These are phyloP conservation scores for Muntiacus reevesi DNA, from an alignment of 2,113 vertebrate genomes.

Conservation along the genomic window DNA sequence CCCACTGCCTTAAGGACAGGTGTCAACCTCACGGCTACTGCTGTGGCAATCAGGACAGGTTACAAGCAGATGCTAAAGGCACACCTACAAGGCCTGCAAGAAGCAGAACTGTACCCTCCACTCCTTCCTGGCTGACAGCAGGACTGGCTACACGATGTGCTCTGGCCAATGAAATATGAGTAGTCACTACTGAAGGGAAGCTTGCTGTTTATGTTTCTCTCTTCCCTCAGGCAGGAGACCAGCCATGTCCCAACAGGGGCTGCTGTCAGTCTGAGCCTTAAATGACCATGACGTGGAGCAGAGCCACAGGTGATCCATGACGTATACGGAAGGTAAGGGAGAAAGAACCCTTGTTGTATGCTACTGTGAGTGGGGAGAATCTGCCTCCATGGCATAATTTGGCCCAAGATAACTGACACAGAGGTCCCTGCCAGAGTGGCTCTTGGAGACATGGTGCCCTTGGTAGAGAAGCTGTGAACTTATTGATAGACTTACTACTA, in stretches of 20 bases:
- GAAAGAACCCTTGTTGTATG: background rate
- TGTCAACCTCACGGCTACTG: background rate
- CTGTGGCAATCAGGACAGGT: background rate
- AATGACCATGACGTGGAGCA: background rate
- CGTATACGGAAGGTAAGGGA: background rate
- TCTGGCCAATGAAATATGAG: background rate
- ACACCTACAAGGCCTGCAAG: background rate
- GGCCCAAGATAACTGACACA: background rate
- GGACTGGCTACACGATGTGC: background rate
- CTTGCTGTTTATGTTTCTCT: background rate
- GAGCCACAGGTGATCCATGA: background rate
- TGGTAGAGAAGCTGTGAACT: background rate
- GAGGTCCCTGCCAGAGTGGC: background rate
- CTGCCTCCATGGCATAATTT: background rate
- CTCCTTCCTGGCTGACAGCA: background rate
- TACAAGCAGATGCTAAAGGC: background rate
- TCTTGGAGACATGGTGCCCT: background rate
- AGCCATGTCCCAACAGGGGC: background rate
- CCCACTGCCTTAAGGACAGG: background rate
- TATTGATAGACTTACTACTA: background rate
- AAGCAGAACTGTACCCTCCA: background rate
- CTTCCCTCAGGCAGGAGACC: background rate
- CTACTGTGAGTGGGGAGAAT: background rate
- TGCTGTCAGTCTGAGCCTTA: background rate
- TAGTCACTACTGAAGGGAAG: background rate